Evolutionary conservation across 1,140 invertebrate genomes (phyloP).

Genomic region (Heliconius nattereri): DNA sequence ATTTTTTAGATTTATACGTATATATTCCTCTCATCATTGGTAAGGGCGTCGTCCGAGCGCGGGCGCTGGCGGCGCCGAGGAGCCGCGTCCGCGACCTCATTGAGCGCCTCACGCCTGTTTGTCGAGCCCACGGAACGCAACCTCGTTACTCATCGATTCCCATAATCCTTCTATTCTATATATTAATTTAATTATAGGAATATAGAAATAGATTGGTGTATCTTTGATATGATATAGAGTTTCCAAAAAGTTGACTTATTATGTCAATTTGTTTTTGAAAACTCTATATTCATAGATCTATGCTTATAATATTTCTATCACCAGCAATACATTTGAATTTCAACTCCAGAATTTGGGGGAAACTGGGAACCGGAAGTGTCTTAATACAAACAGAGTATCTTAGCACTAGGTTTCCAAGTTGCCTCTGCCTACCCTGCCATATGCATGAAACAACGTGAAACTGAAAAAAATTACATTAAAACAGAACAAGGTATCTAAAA

Average conservation of each 20-base stretch:
- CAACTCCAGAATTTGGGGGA: too few species aligned
- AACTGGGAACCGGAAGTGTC: too few species aligned
- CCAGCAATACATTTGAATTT: too few species aligned
- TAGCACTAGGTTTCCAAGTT: too few species aligned
- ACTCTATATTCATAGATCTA: too few species aligned
- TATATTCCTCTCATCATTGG: not conserved
- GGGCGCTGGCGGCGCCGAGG: slow-evolving; percentile 53
- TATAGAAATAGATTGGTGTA: not conserved
- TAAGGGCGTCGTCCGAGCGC: slow-evolving; percentile 43
- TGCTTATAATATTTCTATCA: too few species aligned
- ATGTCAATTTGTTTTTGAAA: too few species aligned
- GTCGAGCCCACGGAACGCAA: slow-evolving; percentile 50
- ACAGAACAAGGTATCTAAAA: not conserved
- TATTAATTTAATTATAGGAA: not conserved
- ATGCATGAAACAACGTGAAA: too few species aligned
- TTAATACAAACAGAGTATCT: too few species aligned
- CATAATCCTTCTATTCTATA: slow-evolving; percentile 35
- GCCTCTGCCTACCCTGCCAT: too few species aligned
- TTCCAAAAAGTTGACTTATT: too few species aligned
- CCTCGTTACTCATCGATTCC: slow-evolving; percentile 66
- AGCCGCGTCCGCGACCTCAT: slow-evolving; percentile 67
- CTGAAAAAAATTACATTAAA: too few species aligned
- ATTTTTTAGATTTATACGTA: not conserved
- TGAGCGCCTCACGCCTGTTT: slow-evolving; percentile 48
- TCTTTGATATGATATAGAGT: not conserved